These are phyloP conservation scores for Perognathus longimembris DNA, from an alignment of 2,113 vertebrate genomes.

Conservation along the genomic window DNA sequence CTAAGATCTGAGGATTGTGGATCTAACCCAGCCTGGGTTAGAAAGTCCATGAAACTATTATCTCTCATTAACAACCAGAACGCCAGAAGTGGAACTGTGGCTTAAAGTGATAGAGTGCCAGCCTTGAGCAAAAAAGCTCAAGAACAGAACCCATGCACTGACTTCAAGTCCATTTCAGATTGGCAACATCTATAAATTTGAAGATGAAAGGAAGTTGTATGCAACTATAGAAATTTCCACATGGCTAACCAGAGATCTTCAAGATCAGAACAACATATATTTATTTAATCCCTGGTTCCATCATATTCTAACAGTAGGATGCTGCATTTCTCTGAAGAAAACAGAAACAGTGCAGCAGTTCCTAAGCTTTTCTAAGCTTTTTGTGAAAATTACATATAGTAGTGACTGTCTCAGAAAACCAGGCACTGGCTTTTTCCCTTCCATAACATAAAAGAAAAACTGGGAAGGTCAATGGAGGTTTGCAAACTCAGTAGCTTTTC, in stretches of 20 bases:
- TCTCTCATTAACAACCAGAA: no score
- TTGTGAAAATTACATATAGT: constrained; percentile 26
- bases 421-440: not conserved
- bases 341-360: not conserved
- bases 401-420: not conserved
- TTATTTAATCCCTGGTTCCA: not conserved
- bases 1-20: no score
- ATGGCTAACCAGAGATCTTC: not conserved
- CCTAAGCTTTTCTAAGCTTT: not conserved
- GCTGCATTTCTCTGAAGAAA: not conserved
- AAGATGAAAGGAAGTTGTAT: constrained; percentile 14
- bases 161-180: not conserved
- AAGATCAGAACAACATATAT: not conserved
- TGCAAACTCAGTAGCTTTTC: not conserved
- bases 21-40: no score
- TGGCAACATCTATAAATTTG: not conserved
- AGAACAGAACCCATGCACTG: no score
- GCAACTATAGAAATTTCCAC: not conserved
- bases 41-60: no score
- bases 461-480: constrained; percentile 1
- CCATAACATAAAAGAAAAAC: constrained; percentile 1
- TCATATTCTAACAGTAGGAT: not conserved
- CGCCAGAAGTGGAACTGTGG: no score
- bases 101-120: no score
- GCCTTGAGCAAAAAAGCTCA: no score